phyloP scores from a whole-genome alignment of 2,113 vertebrate species.

The Channa argus region DNA sequence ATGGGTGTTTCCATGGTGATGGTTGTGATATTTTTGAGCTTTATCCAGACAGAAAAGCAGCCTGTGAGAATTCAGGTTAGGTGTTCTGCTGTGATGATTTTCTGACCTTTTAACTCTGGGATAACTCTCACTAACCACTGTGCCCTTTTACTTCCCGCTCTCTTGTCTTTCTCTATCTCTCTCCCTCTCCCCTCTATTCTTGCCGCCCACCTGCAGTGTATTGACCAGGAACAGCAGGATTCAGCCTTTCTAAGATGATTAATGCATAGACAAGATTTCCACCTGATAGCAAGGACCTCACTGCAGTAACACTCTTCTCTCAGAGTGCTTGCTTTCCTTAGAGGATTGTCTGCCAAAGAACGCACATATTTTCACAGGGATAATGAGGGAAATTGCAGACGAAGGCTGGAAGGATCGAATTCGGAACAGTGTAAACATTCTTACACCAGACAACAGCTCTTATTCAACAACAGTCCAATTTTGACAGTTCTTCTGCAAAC shows the following conservation, averaged over 20 bases:
- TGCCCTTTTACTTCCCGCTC: conserved; percentile 55
- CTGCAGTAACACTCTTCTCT: conserved; percentile 31
- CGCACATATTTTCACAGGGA: not conserved
- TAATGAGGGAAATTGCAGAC: conserved; percentile 1
- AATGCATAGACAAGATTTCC: conserved; percentile 63
- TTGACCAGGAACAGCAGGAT: conserved; percentile 67
- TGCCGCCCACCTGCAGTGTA: conserved; percentile 57
- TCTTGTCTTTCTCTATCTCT: conserved; percentile 24
- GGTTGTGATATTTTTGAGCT: conserved; percentile 11
- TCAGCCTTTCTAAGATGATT: conserved; percentile 57
- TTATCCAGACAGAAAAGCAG: conserved; percentile 13
- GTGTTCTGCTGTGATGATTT: conserved; percentile 44
- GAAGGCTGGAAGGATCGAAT: not conserved
- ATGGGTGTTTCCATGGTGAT: no score
- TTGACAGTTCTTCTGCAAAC: not conserved
- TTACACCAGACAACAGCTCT: not conserved
- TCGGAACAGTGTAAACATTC: no score
- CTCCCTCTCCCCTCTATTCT: conserved; percentile 11
- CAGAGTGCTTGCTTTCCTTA: no score
- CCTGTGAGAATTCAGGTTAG: conserved; percentile 7
- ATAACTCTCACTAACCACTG: conserved; percentile 43
- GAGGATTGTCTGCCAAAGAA: conserved; percentile 3
- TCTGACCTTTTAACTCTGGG: conserved; percentile 59
- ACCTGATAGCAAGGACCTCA: conserved; percentile 22
- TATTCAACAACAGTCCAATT: no score